Conservation (phyloP, 1,140 invertebrate species). For the Psix sp. region DNA sequence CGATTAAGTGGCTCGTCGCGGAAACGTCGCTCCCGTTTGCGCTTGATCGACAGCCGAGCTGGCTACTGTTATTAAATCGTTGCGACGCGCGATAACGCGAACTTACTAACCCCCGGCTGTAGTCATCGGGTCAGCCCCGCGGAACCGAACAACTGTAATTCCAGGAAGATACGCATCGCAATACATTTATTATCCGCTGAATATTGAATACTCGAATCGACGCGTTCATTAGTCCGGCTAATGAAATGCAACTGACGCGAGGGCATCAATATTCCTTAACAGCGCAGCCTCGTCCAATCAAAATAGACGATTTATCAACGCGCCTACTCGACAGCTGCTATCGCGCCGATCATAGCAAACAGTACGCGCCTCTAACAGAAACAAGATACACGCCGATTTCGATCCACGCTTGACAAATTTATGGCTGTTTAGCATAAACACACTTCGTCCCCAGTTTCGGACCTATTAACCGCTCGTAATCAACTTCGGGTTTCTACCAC, state of each 20-base stretch:
- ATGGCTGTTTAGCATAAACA: constrained; percentile 14
- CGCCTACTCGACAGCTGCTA: constrained; percentile 3
- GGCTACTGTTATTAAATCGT: too few relatives aligned
- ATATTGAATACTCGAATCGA: constrained; percentile 17
- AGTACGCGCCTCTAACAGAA: constrained; percentile 6
- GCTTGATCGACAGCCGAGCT: background rate
- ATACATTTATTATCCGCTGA: constrained; percentile 5
- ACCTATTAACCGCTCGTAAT: constrained; percentile 19
- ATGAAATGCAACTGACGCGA: constrained; percentile 6
- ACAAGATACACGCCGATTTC: constrained; percentile 6
- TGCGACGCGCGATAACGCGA: too few relatives aligned
- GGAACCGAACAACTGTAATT: constrained; percentile 18
- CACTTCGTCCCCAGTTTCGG: constrained; percentile 6
- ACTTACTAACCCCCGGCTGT: background rate
- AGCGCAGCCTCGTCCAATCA: constrained; percentile 5
- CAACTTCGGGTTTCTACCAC: constrained; percentile 7
- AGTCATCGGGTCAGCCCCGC: background rate
- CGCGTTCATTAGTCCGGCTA: background rate
- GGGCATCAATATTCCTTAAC: constrained; percentile 20
- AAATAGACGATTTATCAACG: constrained; percentile 26
- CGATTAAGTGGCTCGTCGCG: constrained; percentile 5
- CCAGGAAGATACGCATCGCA: constrained; percentile 15
- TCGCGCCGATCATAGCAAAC: constrained; percentile 11
- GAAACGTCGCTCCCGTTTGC: constrained; percentile 2
- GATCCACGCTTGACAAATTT: constrained; percentile 10